Base-by-base conservation (phyloP, 2,113 vertebrate genomes). In the Eulemur rufifrons region DNA sequence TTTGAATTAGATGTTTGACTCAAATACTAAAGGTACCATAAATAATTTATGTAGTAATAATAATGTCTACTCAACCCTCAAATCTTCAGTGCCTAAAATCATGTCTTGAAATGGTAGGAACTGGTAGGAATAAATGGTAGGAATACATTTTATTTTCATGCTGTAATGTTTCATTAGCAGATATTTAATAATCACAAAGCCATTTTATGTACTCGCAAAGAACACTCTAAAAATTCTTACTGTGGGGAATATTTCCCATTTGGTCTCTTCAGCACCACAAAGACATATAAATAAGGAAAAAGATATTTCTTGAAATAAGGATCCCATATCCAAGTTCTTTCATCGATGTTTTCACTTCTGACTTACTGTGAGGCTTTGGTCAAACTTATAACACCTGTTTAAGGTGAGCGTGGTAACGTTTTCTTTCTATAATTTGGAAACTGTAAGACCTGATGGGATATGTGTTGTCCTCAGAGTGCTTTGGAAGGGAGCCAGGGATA, bases 401-500 rank as follows among this genome's bases (percentile, higher is more conserved):
- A 89, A 17, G 83, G 15, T 32, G 50, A 77, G 4, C 34, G 42
- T 66, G n/a, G 8, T 68, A 68, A 27, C 88, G 17, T 85, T 95
- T 93, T 81, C 21, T 78, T 82, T 89, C 18, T 80, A 74, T 23
- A 20, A 23, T 29, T 78, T 89, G 73, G 32, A 93, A 96, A 54
- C 66, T 80, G 80, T 52, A 59, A 89, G 80, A 92, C 9, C 52
- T 92, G 81, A 85, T 80, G 1, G 32, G 21, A 82, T 82, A 37
- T 90, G 56, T 88, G 86, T 73, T 92, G 3, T 54, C 71, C n/a
- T 85, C 85, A 74, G 37, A 87, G 34, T 20, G 92, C 21, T 84
- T 37, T 94, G 94, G 95, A 59, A 91, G 56, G 78, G 27, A 80
- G 74, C 84, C 92, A 97, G 23, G 34, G 21, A 52, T 95, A 95